Evolutionary conservation across 1,140 invertebrate species (phyloP), one percentile per base, ranked within the genome.

Genomic region (Batillaria attramentaria): DNA sequence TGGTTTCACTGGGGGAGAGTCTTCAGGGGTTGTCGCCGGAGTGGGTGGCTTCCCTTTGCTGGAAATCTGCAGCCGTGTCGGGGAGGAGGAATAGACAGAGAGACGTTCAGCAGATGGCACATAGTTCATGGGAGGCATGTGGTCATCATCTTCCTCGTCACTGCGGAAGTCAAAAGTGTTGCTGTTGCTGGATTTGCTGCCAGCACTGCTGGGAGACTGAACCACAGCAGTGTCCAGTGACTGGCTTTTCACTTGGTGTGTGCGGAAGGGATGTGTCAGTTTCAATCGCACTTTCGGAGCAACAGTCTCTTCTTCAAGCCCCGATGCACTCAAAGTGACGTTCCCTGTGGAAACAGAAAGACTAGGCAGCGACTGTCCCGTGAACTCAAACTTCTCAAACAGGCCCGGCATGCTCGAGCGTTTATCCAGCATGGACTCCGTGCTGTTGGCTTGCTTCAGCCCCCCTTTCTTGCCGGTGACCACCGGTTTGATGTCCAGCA

Each of bases 141-240:
- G 78, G 16, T 79, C 79, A 72, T 85, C 79, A n/a, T 87, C 86
- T 50, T 84, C 83, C 77, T 88, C 88, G 77, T 87, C 87, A 85
- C 87, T 88, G 70, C 84, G 81, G 78, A 87, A 88, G 77, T 87
- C 87, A 84, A 86, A 87, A 0, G 85, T 84, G 72, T 75, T 75
- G 41, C 72, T 74, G 50, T 74, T 74, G 57, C 73, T 75, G 39
- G 73, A 75, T 28, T 65, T 62, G 57, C 73, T 75, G 35, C 73
- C 73, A 20, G 73, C 54, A 42, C 73, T 75, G 54, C 54, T 75
- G 0, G 73, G 73, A 4, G 73, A 75, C n/a, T 57, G 73, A 16
- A 62, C 57, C 4, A 75, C 73, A 41, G 46, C 54, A 31, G 28
- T 75, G n/a, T 75, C 73, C 13, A 75, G 31, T 8, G 73, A 75